Percentiles rank a stretch among this genome's conserved stretches.
These are phyloP conservation scores for Meloidogyne floridensis DNA, from an alignment of 1,140 invertebrate genomes.

Conservation along the genomic window DNA sequence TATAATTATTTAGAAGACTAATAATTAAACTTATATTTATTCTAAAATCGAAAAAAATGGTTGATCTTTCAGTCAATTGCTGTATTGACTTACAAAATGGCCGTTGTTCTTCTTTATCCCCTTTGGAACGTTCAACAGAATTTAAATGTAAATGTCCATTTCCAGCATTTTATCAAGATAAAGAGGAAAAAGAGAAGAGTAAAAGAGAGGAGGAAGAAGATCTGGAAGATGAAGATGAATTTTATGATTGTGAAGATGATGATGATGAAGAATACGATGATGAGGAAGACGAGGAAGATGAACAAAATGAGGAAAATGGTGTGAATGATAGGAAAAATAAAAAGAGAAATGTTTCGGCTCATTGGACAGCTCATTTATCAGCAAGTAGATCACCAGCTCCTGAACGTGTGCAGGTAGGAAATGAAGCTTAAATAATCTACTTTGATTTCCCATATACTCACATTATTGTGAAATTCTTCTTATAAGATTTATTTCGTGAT, in stretches of 20 bases:
- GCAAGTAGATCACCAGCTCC: conserved; percentile 24
- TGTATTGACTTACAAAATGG: conserved; percentile 25
- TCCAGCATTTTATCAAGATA: conserved; percentile 15
- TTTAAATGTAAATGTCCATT: conserved; percentile 22
- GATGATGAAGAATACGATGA: conserved; percentile 29
- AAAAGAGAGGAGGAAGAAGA: conserved; percentile 17
- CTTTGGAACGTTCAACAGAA: background rate
- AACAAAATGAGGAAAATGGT: conserved; percentile 28
- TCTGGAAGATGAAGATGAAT: conserved; percentile 17
- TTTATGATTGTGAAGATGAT: conserved; percentile 6
- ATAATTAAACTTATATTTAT: too few relatives aligned
- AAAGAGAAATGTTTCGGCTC: conserved; percentile 12
- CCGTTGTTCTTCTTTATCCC: conserved; percentile 14
- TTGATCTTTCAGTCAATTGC: conserved; percentile 23
- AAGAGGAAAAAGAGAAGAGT: conserved; percentile 17
- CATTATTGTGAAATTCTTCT: background rate
- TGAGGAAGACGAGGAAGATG: conserved; percentile 16
- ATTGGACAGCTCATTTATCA: conserved; percentile 14
- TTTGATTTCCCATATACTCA: background rate
- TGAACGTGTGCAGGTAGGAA: conserved; percentile 8
- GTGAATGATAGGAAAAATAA: background rate
- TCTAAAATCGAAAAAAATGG: background rate
- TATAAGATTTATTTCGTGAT: too few relatives aligned
- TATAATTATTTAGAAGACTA: too few relatives aligned
- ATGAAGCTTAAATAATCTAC: background rate